These are phyloP conservation scores for Brachypalpus laphriformis DNA, from an alignment of 2,888 invertebrate species.

Conservation along the genomic window DNA sequence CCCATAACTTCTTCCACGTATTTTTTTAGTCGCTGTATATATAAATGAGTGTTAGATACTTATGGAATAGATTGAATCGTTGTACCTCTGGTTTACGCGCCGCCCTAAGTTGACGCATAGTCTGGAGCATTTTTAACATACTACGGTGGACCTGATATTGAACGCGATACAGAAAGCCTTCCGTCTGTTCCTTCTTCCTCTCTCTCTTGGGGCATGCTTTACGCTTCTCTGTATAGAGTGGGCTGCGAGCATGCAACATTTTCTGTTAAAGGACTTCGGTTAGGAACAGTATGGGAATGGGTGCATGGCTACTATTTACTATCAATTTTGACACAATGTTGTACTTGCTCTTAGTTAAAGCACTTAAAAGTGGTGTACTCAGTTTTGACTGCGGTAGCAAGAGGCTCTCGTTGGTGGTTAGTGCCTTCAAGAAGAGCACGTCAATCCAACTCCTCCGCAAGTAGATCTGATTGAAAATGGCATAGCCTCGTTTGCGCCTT, in stretches of 20 bases:
- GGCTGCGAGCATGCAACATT: slow-evolving; percentile 80
- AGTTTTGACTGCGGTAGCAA: slow-evolving; percentile 77
- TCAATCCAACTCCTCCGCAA: slow-evolving; percentile 79
- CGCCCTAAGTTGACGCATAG: slow-evolving; percentile 76
- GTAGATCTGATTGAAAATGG: slow-evolving; percentile 79
- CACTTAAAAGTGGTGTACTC: slow-evolving; percentile 75
- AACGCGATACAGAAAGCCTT: slow-evolving; percentile 77
- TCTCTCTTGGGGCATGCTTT: slow-evolving; percentile 76
- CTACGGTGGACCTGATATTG: slow-evolving; percentile 80
- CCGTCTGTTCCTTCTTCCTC: slow-evolving; percentile 75
- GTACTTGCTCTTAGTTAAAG: slow-evolving; percentile 76
- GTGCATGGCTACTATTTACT: slow-evolving; percentile 73
- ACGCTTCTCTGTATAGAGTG: slow-evolving; percentile 78
- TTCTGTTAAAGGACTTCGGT: slow-evolving; percentile 76
- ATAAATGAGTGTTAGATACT: background rate
- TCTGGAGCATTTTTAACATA: slow-evolving; percentile 78
- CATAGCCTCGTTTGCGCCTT: slow-evolving; percentile 77
- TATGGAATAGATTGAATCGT: background rate
- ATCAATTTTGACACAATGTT: slow-evolving; percentile 77
- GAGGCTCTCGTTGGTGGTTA: slow-evolving; percentile 77
- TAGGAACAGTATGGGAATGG: background rate
- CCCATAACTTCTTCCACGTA: slow-evolving; percentile 76
- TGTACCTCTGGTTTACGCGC: slow-evolving; percentile 76
- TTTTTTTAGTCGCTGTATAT: slow-evolving; percentile 71
- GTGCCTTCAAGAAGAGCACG: slow-evolving; percentile 77